These are phyloP conservation scores for Zingel zingel DNA, from an alignment of 2,113 vertebrate genomes.

Conservation along the genomic window DNA sequence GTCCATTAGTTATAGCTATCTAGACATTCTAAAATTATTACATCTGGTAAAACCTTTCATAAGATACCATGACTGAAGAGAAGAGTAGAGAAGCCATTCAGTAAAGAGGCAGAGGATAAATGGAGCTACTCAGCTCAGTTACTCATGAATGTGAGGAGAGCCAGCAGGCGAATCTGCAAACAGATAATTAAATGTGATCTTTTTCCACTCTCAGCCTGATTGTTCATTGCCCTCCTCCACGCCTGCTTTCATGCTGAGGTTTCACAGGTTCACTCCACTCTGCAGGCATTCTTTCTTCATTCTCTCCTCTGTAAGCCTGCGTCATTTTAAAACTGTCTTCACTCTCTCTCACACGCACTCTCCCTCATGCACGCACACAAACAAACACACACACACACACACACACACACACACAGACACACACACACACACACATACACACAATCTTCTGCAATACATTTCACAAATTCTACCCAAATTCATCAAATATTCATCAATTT, in stretches of 20 bases:
- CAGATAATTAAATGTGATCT: slow-evolving; percentile 43
- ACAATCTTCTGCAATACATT: too few species aligned
- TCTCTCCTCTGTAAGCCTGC: not conserved
- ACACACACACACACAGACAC: too few species aligned
- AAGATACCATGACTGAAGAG: not conserved
- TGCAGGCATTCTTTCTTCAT: not conserved
- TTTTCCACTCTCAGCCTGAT: slow-evolving; percentile 14
- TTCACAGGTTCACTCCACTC: not conserved
- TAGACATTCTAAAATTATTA: too few species aligned
- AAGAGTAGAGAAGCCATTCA: not conserved
- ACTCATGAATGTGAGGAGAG: not conserved
- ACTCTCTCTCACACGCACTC: not conserved
- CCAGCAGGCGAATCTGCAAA: slow-evolving; percentile 4
- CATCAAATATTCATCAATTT: too few species aligned
- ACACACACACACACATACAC: too few species aligned
- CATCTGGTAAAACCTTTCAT: not conserved
- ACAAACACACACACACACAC: too few species aligned
- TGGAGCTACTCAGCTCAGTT: not conserved
- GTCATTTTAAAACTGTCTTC: not conserved
- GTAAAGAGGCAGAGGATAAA: too few species aligned
- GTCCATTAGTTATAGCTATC: too few species aligned
- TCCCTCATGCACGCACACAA: too few species aligned
- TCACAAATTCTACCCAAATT: too few species aligned
- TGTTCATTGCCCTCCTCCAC: slow-evolving; percentile 30
- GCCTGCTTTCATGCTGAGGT: not conserved